Base-by-base conservation (phyloP, 1,140 invertebrate genomes). In the Drosophila sechellia region DNA sequence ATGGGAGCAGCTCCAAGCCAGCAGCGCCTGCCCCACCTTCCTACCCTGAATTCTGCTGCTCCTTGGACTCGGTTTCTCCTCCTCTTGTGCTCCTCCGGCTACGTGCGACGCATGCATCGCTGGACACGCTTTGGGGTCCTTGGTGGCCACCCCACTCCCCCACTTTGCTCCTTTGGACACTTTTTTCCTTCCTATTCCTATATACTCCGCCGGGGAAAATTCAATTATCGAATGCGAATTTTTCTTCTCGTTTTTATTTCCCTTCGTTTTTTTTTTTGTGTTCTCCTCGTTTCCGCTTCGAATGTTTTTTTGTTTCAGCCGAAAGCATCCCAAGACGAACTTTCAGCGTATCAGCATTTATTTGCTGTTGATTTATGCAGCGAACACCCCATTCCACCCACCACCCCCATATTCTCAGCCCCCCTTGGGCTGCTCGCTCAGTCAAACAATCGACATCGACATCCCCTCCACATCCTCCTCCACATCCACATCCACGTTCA, bases 221-320 rank as follows among this genome's bases (percentile, higher is more conserved):
- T 91, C 81, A 91, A 91, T 91, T 91, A 91, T 91, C 81, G 83
- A 90, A 87, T 91, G 87, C 90, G 90, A 86, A 87, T 86, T 87
- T 77, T 87, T 76, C 83, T 83, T 27, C 48, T 50, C 48, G 25
- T 13, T 27, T 50, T 31, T 79, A 81, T 90, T 77, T 79, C 58
- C 78, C 53, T 73, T 78, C 59, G 57, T 39, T 75, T 75, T 61
- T 65, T 56, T 54, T 68, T 83, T 71, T 65, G 76, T 79, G 63
- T 71, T 66, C 50, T 65, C 68, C 77, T 74, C 77, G 73, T 89
- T 90, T 91, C 83, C 89, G 80, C 89, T 89, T 87, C 73, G 81
- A 71, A 79, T 89, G 81, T 83, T 85, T 83, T 79, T 77, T 91
- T 87, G 84, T 84, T 86, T 91, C 81, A 90, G 65, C 76, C 83